Base-by-base conservation (phyloP, 2,113 vertebrate genomes). In the Archilochus colubris region DNA sequence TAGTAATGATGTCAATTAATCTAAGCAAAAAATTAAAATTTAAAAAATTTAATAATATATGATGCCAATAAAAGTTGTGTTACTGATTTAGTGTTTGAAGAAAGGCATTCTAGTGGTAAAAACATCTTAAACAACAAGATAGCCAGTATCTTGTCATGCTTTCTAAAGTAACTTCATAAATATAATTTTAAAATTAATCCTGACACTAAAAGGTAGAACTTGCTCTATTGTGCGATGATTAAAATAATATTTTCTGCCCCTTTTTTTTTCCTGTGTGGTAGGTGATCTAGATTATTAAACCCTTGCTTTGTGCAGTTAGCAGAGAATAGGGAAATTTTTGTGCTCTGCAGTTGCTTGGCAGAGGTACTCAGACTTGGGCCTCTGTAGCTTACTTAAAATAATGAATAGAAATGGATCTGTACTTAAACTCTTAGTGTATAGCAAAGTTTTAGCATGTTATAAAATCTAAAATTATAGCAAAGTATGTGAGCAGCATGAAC, bases 361-460 rank as follows among this genome's bases (percentile, higher is more conserved):
- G 69, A 77, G 33, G 6, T 88, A 46, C 48, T 88, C 30, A 70
- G 53, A 67, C 48, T 91, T 63, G 53, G 18, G 30, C 31, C 33
- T 91, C 33, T 84, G 12, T n/a, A 94, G 43, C 64, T 73, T 82
- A 27, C 75, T 76, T 15, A 86, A 69, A 22, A 78, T 82, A 86
- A 92, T 83, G 68, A 88, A 90, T 80, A 88, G 90, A 93, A 92
- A 80, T 86, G 50, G 27, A 76, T 93, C 77, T 77, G n/a, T 57
- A 62, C 66, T 86, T 87, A 89, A 86, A 92, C 23, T 50, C 54
- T 73, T 82, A 85, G 28, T 31, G 23, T 62, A 61, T 73, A 73
- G 67, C 40, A 64, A 82, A 20, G 33, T 64, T 95, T 85, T 82
- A 64, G 50, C 19, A 18, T 87, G 23, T 44, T 64, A 64, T 93